These are phyloP conservation scores for Eupithecia tripunctaria DNA, from an alignment of 2,888 invertebrate genomes.

Conservation along the genomic window DNA sequence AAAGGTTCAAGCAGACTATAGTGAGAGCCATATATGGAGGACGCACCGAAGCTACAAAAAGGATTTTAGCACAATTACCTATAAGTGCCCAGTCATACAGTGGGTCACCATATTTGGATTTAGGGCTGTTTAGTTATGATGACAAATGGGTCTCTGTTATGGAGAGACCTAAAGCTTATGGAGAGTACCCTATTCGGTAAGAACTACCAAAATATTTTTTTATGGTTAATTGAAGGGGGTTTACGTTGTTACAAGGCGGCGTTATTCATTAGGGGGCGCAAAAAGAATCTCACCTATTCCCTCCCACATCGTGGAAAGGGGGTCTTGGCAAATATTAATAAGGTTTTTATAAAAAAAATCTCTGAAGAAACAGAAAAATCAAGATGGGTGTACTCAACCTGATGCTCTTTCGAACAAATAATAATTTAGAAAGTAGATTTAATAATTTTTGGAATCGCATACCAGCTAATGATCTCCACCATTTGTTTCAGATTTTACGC, in stretches of 20 bases:
- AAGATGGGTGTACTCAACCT: too few species aligned
- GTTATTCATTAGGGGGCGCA: not conserved
- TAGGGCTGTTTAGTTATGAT: slow-evolving; percentile 96
- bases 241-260: not conserved
- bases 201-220: not conserved
- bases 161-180: slow-evolving; percentile 97
- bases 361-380: too few species aligned
- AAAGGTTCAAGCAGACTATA: slow-evolving; percentile 94
- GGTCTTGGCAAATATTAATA: too few species aligned
- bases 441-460: not conserved
- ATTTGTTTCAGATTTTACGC: slow-evolving; percentile 88
- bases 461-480: not conserved
- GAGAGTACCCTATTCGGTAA: slow-evolving; percentile 95
- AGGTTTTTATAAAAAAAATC: too few species aligned
- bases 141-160: slow-evolving; percentile 98
- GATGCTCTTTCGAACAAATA: too few species aligned
- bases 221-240: not conserved
- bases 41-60: slow-evolving; percentile 93
- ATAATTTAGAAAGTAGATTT: too few species aligned
- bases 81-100: slow-evolving; percentile 97
- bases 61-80: slow-evolving; percentile 95
- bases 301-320: not conserved
- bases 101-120: slow-evolving; percentile 96
- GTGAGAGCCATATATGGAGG: slow-evolving; percentile 96
- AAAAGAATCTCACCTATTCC: not conserved